Evolutionary conservation across 1,140 invertebrate genomes (phyloP).

Genomic region (Drosophila punjabiensis): DNA sequence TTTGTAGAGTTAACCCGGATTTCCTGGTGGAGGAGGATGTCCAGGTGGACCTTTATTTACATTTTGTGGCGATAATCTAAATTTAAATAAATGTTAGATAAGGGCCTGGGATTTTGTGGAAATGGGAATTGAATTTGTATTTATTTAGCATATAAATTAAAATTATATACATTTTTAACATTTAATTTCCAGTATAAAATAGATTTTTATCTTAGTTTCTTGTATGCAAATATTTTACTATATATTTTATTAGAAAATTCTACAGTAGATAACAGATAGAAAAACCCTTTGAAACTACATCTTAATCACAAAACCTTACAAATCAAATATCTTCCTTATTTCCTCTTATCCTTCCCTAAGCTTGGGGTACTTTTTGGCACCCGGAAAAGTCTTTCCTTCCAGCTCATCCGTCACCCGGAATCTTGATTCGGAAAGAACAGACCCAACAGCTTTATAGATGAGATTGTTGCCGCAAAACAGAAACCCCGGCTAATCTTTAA

Average conservation of each 20-base stretch:
- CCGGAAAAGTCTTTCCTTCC: slow-evolving; percentile 2
- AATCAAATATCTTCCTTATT: neutral
- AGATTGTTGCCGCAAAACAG: slow-evolving; percentile 30
- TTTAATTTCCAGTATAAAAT: neutral
- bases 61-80: slow-evolving; percentile 2
- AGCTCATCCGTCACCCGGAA: slow-evolving; percentile 37
- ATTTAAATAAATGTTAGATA: neutral
- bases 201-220: neutral
- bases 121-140: neutral
- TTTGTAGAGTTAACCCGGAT: slow-evolving; percentile 20
- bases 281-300: neutral
- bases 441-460: slow-evolving; percentile 38
- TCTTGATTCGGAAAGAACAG: slow-evolving; percentile 27
- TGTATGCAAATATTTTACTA: neutral
- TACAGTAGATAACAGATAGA: too few relatives aligned
- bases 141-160: neutral
- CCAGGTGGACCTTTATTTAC: slow-evolving; percentile 5
- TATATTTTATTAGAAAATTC: neutral
- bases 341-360: neutral
- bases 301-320: neutral
- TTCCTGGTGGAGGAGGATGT: neutral
- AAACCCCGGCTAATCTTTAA: slow-evolving; percentile 28
- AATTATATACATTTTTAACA: neutral
- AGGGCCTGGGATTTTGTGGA: neutral
- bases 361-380: too few relatives aligned